phyloP scores from a whole-genome alignment of 2,888 invertebrate species.

The Drosophila fulvimacula region DNA sequence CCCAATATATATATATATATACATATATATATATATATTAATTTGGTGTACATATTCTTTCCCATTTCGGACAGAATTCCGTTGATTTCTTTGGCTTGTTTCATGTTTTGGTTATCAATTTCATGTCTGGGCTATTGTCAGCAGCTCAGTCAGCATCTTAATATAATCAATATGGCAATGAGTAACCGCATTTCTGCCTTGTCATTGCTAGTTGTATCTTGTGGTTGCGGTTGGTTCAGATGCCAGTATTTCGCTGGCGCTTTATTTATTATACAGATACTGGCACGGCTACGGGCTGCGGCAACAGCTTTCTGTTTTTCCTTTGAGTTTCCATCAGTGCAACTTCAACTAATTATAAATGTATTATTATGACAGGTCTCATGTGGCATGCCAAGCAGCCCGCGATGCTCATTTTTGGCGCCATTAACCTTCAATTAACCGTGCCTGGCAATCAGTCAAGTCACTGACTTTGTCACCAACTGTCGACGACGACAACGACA shows the following conservation, averaged over 20 bases:
- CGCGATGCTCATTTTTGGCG: constrained; percentile 64
- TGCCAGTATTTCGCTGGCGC: background rate
- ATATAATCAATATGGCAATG: constrained; percentile 50
- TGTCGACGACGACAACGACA: constrained; percentile 27
- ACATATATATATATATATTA: background rate
- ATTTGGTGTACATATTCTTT: no score
- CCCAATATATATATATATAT: background rate
- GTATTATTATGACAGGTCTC: constrained; percentile 55
- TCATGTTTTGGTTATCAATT: constrained; percentile 56
- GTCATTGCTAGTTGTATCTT: constrained; percentile 44
- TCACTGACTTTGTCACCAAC: constrained; percentile 61
- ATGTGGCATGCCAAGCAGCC: constrained; percentile 40
- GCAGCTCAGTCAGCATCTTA: constrained; percentile 25
- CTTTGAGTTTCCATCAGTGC: constrained; percentile 19
- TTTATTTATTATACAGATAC: constrained; percentile 32
- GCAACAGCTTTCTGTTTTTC: constrained; percentile 6
- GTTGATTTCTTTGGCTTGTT: constrained; percentile 1
- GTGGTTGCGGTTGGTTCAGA: constrained; percentile 44
- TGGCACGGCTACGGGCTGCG: background rate
- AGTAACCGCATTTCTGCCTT: constrained; percentile 49
- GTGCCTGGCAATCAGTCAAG: constrained; percentile 67
- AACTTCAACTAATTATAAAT: constrained; percentile 57
- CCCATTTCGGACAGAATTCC: constrained; percentile 5
- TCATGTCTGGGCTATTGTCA: constrained; percentile 40
- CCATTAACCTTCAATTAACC: constrained; percentile 77